These are phyloP conservation scores for Nipponacmea schrenckii DNA, from an alignment of 2,888 invertebrate species.

Conservation along the genomic window DNA sequence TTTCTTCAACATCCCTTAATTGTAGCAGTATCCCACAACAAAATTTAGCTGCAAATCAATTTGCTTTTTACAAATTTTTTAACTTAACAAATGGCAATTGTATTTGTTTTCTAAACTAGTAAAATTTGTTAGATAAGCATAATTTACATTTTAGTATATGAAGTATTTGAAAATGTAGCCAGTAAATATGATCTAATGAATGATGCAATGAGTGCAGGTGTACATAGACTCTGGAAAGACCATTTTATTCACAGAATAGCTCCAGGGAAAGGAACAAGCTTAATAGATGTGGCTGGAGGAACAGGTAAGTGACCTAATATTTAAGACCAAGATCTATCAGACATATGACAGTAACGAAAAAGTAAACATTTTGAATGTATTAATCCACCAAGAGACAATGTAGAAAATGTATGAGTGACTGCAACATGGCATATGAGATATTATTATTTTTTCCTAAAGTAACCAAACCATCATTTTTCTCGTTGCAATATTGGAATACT, in stretches of 20 bases:
- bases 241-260: slow-evolving; percentile 83
- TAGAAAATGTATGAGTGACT: neutral
- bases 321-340: too few species aligned
- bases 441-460: neutral
- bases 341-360: neutral
- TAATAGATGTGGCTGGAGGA: slow-evolving; percentile 98
- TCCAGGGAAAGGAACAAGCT: slow-evolving; percentile 72
- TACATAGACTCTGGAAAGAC: slow-evolving; percentile 98
- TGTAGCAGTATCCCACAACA: too few species aligned
- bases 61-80: too few species aligned
- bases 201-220: slow-evolving; percentile 94
- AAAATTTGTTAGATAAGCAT: too few species aligned
- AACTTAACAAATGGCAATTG: too few species aligned
- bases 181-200: slow-evolving; percentile 96
- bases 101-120: too few species aligned
- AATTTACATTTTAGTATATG: slow-evolving; percentile 76
- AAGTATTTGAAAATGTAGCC: slow-evolving; percentile 95
- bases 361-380: neutral
- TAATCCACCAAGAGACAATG: too few species aligned
- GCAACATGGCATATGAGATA: neutral
- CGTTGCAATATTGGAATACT: neutral
- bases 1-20: too few species aligned
- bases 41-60: too few species aligned
- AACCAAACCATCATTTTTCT: neutral
- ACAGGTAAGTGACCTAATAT: slow-evolving; percentile 76